phyloP scores from a whole-genome alignment of 37 sponge, comb jelly and placozoan species.

The Theonella swinhoei region DNA sequence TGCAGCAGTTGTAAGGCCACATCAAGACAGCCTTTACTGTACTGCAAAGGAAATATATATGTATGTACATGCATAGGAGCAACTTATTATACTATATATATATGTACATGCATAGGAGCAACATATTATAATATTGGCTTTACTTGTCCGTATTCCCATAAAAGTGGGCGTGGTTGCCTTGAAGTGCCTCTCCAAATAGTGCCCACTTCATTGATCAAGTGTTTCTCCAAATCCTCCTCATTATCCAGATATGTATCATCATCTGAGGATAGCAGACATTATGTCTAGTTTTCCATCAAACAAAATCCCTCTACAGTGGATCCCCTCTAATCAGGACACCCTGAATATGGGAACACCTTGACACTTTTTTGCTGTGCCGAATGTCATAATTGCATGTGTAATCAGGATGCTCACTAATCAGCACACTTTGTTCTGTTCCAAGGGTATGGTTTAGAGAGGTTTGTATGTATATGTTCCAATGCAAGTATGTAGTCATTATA shows the following conservation, averaged over 20 bases:
- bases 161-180: conserved; percentile 16
- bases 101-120: neutral
- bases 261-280: conserved; percentile 14
- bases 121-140: neutral
- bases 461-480: too few species aligned
- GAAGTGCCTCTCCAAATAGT: conserved; percentile 71
- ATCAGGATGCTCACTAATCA: too few species aligned
- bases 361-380: too few species aligned
- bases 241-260: conserved; percentile 68
- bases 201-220: conserved; percentile 60
- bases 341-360: too few species aligned
- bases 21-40: conserved; percentile 61
- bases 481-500: too few species aligned
- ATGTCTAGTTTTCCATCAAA: neutral
- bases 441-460: too few species aligned
- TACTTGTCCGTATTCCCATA: conserved; percentile 88
- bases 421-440: too few species aligned
- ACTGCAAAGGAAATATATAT: conserved; percentile 25
- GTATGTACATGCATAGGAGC: neutral
- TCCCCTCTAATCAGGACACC: too few species aligned
- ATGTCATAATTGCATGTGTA: too few species aligned
- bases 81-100: neutral
- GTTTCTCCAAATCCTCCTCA: conserved; percentile 27
- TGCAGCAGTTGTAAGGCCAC: conserved; percentile 59
- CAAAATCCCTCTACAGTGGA: too few species aligned